phyloP scores from a whole-genome alignment of 2,888 invertebrate species.

The Lasiommata megera region DNA sequence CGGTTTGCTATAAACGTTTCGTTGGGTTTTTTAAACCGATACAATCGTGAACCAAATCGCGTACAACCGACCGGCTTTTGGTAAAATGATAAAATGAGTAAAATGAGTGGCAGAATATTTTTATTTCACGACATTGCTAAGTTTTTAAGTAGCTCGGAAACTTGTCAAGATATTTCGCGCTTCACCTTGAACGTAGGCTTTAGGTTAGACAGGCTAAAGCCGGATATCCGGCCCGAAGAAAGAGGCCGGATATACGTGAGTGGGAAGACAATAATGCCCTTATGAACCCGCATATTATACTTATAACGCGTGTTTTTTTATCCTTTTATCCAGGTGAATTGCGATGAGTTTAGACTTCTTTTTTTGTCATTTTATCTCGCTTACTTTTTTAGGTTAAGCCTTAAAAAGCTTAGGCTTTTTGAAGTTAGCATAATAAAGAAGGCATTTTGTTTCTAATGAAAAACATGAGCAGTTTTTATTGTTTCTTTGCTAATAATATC shows the following conservation, averaged over 20 bases:
- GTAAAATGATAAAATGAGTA: too few relatives aligned
- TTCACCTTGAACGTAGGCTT: conserved; percentile 13
- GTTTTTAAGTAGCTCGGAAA: not conserved
- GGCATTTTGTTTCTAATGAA: too few relatives aligned
- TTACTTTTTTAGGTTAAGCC: too few relatives aligned
- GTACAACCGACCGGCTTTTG: too few relatives aligned
- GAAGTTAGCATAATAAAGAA: too few relatives aligned
- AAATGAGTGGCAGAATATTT: too few relatives aligned
- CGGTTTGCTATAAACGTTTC: too few relatives aligned
- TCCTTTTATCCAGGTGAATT: conserved; percentile 6
- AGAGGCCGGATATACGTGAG: conserved; percentile 18
- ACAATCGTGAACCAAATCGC: too few relatives aligned
- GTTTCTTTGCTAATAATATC: too few relatives aligned
- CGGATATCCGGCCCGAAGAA: conserved; percentile 23
- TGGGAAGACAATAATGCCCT: conserved; percentile 13
- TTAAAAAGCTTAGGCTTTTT: too few relatives aligned
- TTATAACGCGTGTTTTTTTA: conserved; percentile 10
- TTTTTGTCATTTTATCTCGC: not conserved
- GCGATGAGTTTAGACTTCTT: not conserved
- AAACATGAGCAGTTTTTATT: too few relatives aligned
- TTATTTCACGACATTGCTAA: not conserved
- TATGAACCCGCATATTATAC: not conserved
- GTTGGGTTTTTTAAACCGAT: too few relatives aligned
- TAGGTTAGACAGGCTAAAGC: conserved; percentile 16
- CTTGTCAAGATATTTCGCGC: conserved; percentile 10